A percentile compares a stretch with the other conserved stretches of the same genome.
Evolutionary conservation across 2,888 invertebrate genomes (phyloP).

Genomic region (Cerastis rubricosa): DNA sequence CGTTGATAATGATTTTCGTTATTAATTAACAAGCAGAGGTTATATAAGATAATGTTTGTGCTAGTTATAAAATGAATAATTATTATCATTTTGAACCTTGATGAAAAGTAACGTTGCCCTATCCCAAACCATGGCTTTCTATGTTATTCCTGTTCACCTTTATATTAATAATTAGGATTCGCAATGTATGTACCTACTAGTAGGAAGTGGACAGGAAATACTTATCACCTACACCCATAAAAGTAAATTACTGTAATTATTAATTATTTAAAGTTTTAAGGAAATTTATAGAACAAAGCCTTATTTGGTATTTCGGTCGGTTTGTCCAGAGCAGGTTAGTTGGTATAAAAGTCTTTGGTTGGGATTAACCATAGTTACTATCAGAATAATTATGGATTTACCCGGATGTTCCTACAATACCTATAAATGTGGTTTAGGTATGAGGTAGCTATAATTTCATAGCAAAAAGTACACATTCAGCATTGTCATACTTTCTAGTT

Average conservation of each 20-base stretch:
- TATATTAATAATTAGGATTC: neutral
- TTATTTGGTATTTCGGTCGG: neutral
- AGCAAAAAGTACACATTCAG: neutral
- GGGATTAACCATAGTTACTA: neutral
- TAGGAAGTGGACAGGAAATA: constrained; percentile 6
- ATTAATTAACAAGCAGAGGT: no score
- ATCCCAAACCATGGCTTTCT: no score
- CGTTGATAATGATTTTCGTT: no score
- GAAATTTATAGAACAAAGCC: constrained; percentile 1
- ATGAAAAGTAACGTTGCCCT: no score
- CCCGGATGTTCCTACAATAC: neutral
- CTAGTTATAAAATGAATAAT: no score
- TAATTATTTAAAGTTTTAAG: neutral
- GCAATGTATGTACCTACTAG: neutral
- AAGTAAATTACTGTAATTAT: neutral
- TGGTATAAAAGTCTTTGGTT: neutral
- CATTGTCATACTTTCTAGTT: neutral
- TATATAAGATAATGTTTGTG: no score
- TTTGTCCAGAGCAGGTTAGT: neutral
- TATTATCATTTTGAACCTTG: no score
- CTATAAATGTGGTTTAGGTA: neutral
- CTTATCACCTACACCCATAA: constrained; percentile 3
- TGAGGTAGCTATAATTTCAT: neutral
- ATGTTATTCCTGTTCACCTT: neutral
- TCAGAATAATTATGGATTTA: neutral